Conservation (phyloP, 2,113 vertebrate species). For the Coryphaenoides rupestris region DNA sequence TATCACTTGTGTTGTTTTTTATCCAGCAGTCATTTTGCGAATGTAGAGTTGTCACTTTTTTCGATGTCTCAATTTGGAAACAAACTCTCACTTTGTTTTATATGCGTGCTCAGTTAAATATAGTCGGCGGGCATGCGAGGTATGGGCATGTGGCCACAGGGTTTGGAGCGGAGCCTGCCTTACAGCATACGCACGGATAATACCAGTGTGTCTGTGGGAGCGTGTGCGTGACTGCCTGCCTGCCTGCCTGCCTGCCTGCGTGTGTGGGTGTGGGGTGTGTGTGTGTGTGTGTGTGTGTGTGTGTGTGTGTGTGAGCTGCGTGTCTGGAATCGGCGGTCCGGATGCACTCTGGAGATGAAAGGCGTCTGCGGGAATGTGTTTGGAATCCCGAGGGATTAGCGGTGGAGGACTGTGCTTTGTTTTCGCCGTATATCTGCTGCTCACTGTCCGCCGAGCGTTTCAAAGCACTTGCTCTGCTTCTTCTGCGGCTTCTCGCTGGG, state of each 20-base stretch:
- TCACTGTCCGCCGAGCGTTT: conserved; percentile 51
- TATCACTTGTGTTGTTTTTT: not conserved
- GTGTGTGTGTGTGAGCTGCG: conserved; percentile 17
- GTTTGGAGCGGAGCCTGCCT: conserved; percentile 8
- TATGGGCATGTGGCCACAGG: conserved; percentile 8
- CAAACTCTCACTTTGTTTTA: conserved; percentile 1
- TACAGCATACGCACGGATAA: too few species aligned
- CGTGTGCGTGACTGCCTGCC: too few species aligned
- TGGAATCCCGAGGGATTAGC: conserved; percentile 69
- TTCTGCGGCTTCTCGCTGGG: not conserved
- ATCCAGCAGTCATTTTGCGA: not conserved
- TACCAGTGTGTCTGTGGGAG: too few species aligned
- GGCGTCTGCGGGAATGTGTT: conserved; percentile 65
- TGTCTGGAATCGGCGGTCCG: conserved; percentile 61
- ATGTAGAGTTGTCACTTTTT: conserved; percentile 1
- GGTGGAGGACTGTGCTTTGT: conserved; percentile 66
- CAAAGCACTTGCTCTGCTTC: conserved; percentile 36
- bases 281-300: conserved; percentile 5
- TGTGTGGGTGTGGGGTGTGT: conserved; percentile 16
- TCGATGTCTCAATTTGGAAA: conserved; percentile 7
- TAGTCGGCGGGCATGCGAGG: conserved; percentile 29
- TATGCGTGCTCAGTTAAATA: conserved; percentile 27
- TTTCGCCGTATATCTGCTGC: conserved; percentile 60
- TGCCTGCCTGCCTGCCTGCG: conserved; percentile 18
- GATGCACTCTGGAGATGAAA: conserved; percentile 74